A percentile compares a stretch with the other conserved stretches of the same genome.
Conservation (phyloP, 2,888 invertebrate species). For the Spodoptera exigua region DNA sequence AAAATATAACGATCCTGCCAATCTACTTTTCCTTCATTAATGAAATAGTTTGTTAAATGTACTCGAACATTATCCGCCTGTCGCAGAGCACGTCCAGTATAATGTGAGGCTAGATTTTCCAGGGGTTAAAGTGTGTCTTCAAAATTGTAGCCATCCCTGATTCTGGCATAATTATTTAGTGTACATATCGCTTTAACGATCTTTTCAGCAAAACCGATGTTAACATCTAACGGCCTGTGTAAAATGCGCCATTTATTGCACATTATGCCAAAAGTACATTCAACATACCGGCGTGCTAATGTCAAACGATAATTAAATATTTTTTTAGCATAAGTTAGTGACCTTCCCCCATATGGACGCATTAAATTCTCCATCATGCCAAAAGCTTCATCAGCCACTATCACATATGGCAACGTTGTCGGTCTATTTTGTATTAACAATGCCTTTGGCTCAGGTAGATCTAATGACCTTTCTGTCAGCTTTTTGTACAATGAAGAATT, state of each 20-base stretch:
- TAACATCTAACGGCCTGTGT: slow-evolving; percentile 47
- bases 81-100: slow-evolving; percentile 44
- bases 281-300: slow-evolving; percentile 41
- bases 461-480: slow-evolving; percentile 51
- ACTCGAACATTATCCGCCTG: slow-evolving; percentile 47
- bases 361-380: slow-evolving; percentile 49
- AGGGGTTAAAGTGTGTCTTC: slow-evolving; percentile 41
- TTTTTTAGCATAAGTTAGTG: slow-evolving; percentile 37
- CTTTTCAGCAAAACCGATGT: slow-evolving; percentile 39
- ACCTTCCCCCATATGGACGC: slow-evolving; percentile 47
- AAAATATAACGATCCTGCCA: slow-evolving; percentile 42
- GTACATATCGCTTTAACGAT: slow-evolving; percentile 46
- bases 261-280: too few relatives aligned
- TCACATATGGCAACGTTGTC: slow-evolving; percentile 44
- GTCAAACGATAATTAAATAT: slow-evolving; percentile 34
- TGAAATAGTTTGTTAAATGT: slow-evolving; percentile 49
- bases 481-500: slow-evolving; percentile 46
- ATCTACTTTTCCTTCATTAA: slow-evolving; percentile 42
- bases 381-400: slow-evolving; percentile 52
- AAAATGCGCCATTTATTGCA: slow-evolving; percentile 53
- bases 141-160: slow-evolving; percentile 52
- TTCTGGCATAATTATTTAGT: slow-evolving; percentile 52
- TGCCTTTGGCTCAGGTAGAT: slow-evolving; percentile 45
- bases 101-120: slow-evolving; percentile 49
- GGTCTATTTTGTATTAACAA: slow-evolving; percentile 44